phyloP scores from a whole-genome alignment of 2,888 invertebrate genomes.

The Ornithoptera alexandrae region DNA sequence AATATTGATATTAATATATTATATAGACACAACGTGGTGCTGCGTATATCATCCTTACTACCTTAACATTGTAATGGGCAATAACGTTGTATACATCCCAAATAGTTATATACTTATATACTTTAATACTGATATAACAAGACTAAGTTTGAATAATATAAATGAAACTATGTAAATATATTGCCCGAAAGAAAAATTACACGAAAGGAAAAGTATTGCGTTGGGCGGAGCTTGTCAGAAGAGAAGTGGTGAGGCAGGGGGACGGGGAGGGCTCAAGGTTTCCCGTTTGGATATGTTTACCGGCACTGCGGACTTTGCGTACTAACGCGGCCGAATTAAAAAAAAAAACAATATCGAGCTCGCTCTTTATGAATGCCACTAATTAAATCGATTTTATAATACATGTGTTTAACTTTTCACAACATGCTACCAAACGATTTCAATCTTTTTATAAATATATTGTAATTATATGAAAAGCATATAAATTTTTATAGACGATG shows the following conservation, averaged over 20 bases:
- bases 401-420: neutral
- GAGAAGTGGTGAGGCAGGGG: slow-evolving; percentile 19
- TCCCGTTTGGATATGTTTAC: slow-evolving; percentile 55
- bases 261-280: slow-evolving; percentile 36
- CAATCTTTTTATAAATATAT: neutral
- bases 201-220: slow-evolving; percentile 32
- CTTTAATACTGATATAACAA: no score
- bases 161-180: slow-evolving; percentile 1
- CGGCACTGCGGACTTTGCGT: slow-evolving; percentile 73
- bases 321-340: slow-evolving; percentile 50
- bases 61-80: no score
- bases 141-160: neutral
- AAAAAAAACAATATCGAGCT: slow-evolving; percentile 6
- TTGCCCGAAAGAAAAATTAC: slow-evolving; percentile 7
- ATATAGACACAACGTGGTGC: no score
- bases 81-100: no score
- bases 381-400: slow-evolving; percentile 1
- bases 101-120: no score
- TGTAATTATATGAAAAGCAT: no score
- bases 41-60: no score
- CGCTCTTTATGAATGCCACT: neutral
- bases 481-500: no score
- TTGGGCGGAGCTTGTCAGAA: slow-evolving; percentile 51
- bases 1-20: no score
- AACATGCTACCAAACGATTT: no score